Evolutionary conservation across 2,113 vertebrate species (phyloP).

Genomic region (Butorides virescens): DNA sequence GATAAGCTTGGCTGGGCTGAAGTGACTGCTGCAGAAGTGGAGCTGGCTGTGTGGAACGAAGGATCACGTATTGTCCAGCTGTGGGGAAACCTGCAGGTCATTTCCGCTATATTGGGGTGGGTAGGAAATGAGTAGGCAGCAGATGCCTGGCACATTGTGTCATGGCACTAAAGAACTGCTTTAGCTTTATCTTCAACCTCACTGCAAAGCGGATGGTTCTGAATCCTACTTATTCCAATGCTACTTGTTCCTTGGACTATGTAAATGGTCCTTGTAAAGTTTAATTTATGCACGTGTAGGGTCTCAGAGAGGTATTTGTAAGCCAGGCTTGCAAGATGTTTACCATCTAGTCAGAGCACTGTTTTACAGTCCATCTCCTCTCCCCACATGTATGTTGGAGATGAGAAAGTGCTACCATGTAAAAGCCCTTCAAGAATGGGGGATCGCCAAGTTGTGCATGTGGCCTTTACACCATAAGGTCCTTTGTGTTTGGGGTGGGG

Average conservation of each 20-base stretch:
- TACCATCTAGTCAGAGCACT: neutral
- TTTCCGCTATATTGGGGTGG: neutral
- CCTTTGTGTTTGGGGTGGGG: neutral
- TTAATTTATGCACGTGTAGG: neutral
- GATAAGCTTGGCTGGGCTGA: neutral
- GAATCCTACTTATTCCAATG: neutral
- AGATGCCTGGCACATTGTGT: neutral
- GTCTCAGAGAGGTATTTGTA: neutral
- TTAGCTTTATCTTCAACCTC: neutral
- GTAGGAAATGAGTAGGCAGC: neutral
- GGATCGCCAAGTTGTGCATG: neutral
- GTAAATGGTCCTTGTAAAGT: neutral
- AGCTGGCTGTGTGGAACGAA: fast-evolving
- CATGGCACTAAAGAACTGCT: neutral
- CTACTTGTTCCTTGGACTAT: neutral
- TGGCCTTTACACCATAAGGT: neutral
- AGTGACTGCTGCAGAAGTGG: neutral
- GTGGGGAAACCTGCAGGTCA: neutral
- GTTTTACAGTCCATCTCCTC: neutral
- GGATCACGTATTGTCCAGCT: neutral
- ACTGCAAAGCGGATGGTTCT: neutral
- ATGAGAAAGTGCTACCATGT: neutral
- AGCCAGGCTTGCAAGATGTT: neutral
- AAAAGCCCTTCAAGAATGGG: neutral
- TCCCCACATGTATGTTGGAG: neutral